Conservation (phyloP, 1,140 invertebrate species). For the Lordiphosa stackelbergi region DNA sequence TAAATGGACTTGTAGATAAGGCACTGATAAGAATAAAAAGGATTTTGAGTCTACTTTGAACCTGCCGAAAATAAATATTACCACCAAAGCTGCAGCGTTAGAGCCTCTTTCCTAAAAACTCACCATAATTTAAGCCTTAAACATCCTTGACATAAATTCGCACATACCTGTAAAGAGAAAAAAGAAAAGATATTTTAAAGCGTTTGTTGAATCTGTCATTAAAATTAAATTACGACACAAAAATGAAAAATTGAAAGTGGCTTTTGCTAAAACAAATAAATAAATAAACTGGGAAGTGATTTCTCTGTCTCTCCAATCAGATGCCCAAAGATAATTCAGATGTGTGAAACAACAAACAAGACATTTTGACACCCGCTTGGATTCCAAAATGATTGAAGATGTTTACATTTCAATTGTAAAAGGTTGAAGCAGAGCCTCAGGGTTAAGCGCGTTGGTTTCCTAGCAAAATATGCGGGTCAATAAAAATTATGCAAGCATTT, state of each 20-base stretch:
- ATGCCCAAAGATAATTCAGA: conserved; percentile 27
- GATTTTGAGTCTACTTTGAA: too few species aligned
- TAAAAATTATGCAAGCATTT: conserved; percentile 60
- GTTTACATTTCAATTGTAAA: conserved; percentile 71
- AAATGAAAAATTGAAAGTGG: conserved; percentile 37
- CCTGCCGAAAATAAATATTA: neutral
- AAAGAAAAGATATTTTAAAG: conserved; percentile 25
- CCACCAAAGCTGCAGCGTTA: too few species aligned
- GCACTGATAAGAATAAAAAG: too few species aligned
- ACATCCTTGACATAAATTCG: conserved; percentile 11
- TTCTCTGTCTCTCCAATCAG: conserved; percentile 8
- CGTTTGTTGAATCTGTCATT: conserved; percentile 45
- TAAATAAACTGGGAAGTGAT: conserved; percentile 28
- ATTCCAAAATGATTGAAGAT: conserved; percentile 27
- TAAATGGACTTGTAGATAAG: too few species aligned
- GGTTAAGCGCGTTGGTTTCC: conserved; percentile 24
- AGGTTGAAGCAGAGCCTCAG: conserved; percentile 51
- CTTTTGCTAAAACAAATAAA: conserved; percentile 44
- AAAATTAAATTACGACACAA: conserved; percentile 37
- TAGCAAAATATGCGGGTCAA: conserved; percentile 64
- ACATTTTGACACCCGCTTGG: conserved; percentile 41
- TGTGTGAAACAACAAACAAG: conserved; percentile 25
- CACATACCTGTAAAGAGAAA: conserved; percentile 56
- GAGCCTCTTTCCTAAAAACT: neutral
- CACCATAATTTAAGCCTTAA: conserved; percentile 5